Evolutionary conservation across 2,888 invertebrate species (phyloP).

Genomic region (Dinocampus coccinellae): DNA sequence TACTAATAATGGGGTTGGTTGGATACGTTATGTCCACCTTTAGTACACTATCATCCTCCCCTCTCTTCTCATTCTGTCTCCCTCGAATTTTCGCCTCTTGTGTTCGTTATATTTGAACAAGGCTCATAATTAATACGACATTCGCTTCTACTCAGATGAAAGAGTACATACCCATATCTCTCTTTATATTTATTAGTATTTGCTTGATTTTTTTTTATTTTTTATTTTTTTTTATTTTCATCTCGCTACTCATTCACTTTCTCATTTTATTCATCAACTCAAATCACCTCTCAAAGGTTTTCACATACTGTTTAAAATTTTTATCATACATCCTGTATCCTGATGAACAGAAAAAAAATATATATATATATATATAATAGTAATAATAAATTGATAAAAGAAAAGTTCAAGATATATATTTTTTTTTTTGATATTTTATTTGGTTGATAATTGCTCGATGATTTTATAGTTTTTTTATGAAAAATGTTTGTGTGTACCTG

Average conservation of each 20-base stretch:
- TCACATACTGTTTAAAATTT: not conserved
- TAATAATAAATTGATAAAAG: not conserved
- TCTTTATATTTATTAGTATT: constrained; percentile 44
- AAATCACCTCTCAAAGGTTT: constrained; percentile 15
- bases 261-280: constrained; percentile 7
- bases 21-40: constrained; percentile 45
- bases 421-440: not conserved
- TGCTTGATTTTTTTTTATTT: constrained; percentile 27
- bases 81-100: constrained; percentile 38
- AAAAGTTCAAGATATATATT: not conserved
- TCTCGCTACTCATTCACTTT: not conserved
- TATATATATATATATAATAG: too few species aligned
- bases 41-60: not conserved
- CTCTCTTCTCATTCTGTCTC: too few species aligned
- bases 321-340: not conserved
- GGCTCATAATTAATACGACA: constrained; percentile 68
- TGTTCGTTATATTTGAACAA: constrained; percentile 66
- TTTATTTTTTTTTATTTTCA: too few species aligned
- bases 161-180: constrained; percentile 25
- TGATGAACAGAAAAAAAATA: not conserved
- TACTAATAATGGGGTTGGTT: constrained; percentile 57
- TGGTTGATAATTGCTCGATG: not conserved
- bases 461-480: not conserved
- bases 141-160: constrained; percentile 53
- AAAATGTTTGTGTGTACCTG: constrained; percentile 15